Base-by-base conservation (phyloP, 2,113 vertebrate genomes). In the Channa maculata region DNA sequence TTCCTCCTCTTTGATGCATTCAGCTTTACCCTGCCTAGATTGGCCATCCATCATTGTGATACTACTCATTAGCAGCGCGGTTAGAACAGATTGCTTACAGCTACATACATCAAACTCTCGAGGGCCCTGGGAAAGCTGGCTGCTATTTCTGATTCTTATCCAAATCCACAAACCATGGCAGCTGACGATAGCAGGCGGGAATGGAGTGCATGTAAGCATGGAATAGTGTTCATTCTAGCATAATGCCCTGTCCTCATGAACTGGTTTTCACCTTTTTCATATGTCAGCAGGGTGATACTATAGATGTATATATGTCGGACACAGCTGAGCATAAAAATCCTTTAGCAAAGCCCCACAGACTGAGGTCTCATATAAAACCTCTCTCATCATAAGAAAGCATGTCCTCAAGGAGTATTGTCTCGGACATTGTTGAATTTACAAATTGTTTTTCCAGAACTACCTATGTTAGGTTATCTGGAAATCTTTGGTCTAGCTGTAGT, bases 101-200 rank as follows among this genome's bases (percentile, higher is more conserved):
- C 71, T 62, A 82, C 69, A 70, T 59, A 45, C 44, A 72, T 74
- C 9, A 72, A 58, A 46, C 64, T 76, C 67, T 86, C 7, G 0
- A 33, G 75, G 51, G 75, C 36, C 67, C 64, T 70, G 66, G 79
- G 71, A 88, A 82, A 57, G 54, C 65, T 72, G 49, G 52, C 72
- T 71, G 71, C 73, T 85, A 74, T 87, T 88, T 88, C 72, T 86
- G 82, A 84, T 70, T 80, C 55, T 65, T 79, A 78, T 86, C 70
- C 76, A 75, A 66, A 89, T 63, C 24, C 36, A 48, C 49, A 38
- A 58, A 62, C 57, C 44, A 5, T 13, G 14, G 62, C 77, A 69
- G 82, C 77, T 83, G 79, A 58, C 8, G 3, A 38, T 7, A 37
- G 73, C 53, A 6, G 24, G 43, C 57, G 71, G 77, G 71, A 83